These are phyloP conservation scores for Todiramphus saurophagus DNA, from an alignment of 2,113 vertebrate genomes.

Conservation along the genomic window DNA sequence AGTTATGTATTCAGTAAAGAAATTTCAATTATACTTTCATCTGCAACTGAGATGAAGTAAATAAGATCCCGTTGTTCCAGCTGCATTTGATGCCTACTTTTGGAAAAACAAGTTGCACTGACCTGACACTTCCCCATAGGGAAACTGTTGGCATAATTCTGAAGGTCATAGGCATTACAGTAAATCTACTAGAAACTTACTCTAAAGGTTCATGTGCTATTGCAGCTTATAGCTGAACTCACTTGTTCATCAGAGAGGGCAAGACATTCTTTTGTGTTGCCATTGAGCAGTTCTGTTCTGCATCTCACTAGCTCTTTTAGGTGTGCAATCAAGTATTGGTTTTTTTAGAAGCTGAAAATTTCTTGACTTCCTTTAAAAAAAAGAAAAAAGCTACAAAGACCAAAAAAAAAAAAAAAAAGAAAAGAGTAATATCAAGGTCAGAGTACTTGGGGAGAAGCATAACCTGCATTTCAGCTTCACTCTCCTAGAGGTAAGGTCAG, in stretches of 20 bases:
- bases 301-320: not conserved
- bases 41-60: not conserved
- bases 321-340: not conserved
- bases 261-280: not conserved
- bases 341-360: not conserved
- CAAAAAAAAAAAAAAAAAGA: no score
- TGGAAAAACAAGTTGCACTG: slow-evolving; percentile 23
- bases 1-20: not conserved
- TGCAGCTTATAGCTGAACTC: slow-evolving; percentile 1
- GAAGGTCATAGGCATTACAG: slow-evolving; percentile 65
- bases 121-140: slow-evolving; percentile 50
- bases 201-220: slow-evolving; percentile 47
- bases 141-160: slow-evolving; percentile 56
- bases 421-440: not conserved
- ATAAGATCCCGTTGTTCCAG: slow-evolving; percentile 27
- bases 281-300: not conserved
- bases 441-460: not conserved
- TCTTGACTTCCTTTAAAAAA: not conserved
- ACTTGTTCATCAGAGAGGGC: not conserved
- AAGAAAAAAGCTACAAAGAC: not conserved
- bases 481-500: not conserved
- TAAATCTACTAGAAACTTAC: slow-evolving; percentile 54
- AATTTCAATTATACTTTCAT: not conserved
- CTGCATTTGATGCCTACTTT: slow-evolving; percentile 13
- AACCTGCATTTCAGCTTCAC: not conserved